These are phyloP conservation scores for Takifugu ocellatus DNA, from an alignment of 2,797 vertebrate genomes.

Conservation along the genomic window DNA sequence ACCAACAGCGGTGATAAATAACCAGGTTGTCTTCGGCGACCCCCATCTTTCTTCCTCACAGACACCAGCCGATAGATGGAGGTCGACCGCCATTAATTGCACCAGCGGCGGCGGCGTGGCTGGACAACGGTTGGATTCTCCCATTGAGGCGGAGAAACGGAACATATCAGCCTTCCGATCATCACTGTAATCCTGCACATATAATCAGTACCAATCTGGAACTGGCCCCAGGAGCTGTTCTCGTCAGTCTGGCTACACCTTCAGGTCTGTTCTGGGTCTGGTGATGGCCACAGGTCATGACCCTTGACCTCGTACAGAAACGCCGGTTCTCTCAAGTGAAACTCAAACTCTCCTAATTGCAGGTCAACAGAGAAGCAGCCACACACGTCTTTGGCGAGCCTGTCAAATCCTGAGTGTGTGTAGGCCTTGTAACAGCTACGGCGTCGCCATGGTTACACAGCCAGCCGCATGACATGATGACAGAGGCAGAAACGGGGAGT, in stretches of 20 bases:
- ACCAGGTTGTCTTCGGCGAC: slow-evolving; percentile 29
- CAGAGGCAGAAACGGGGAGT: slow-evolving; percentile 12
- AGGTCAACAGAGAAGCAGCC: not conserved
- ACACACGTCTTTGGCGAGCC: not conserved
- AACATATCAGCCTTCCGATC: too few relatives aligned
- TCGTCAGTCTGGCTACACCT: too few relatives aligned
- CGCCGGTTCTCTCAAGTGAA: not conserved
- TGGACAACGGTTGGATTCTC: slow-evolving; percentile 9
- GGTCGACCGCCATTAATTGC: slow-evolving; percentile 40
- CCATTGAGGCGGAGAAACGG: too few relatives aligned
- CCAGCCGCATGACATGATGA: slow-evolving; percentile 40
- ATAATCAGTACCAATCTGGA: too few relatives aligned
- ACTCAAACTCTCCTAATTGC: not conserved
- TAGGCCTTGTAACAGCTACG: slow-evolving; percentile 32
- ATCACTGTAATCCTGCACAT: too few relatives aligned
- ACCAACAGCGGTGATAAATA: slow-evolving; percentile 46
- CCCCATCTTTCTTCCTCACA: slow-evolving; percentile 48
- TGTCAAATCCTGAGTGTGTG: not conserved
- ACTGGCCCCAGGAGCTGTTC: too few relatives aligned
- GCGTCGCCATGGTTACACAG: slow-evolving; percentile 47
- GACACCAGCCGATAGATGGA: slow-evolving; percentile 41
- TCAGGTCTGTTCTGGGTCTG: too few relatives aligned
- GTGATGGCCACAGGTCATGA: too few relatives aligned
- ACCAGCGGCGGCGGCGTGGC: slow-evolving; percentile 15
- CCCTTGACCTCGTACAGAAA: too few relatives aligned